Evolutionary conservation across 2,888 invertebrate species (phyloP).

Genomic region (Chelonus formosanus): DNA sequence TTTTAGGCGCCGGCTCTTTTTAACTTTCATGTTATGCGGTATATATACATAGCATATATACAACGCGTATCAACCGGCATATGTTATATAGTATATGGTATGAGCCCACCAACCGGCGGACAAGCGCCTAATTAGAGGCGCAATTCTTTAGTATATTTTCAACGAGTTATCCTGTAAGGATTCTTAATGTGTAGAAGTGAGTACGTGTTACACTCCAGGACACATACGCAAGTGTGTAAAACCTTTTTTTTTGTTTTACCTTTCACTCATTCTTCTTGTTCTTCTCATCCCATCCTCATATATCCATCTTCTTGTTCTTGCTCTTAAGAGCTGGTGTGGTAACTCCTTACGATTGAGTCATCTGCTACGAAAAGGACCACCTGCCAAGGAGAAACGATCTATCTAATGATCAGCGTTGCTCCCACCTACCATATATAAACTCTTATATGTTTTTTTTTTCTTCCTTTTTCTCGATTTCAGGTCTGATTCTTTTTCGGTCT

Average conservation of each 20-base stretch:
- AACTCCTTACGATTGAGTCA: conserved; percentile 63
- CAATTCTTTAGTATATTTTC: conserved; percentile 39
- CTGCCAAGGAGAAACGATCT: conserved; percentile 58
- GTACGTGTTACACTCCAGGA: conserved; percentile 25
- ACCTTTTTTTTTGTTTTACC: conserved; percentile 28
- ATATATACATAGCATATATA: conserved; percentile 22
- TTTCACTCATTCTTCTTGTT: conserved; percentile 18
- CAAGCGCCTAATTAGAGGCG: conserved; percentile 57
- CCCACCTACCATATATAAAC: conserved; percentile 30
- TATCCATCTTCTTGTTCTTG: conserved; percentile 13
- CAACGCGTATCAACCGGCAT: conserved; percentile 49
- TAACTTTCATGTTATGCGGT: conserved; percentile 6
- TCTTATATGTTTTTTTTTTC: conserved; percentile 27
- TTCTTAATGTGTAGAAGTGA: not conserved
- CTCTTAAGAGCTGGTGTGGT: conserved; percentile 48
- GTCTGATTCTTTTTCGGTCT: conserved; percentile 18
- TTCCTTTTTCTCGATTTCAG: conserved; percentile 18
- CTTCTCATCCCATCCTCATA: conserved; percentile 31
- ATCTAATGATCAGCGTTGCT: conserved; percentile 55
- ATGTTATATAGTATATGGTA: conserved; percentile 44
- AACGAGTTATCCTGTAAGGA: conserved; percentile 1
- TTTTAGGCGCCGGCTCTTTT: conserved; percentile 30
- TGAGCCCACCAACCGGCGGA: conserved; percentile 46
- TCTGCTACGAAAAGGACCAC: conserved; percentile 61
- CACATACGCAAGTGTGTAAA: conserved; percentile 30